Evolutionary conservation across 2,888 invertebrate species (phyloP).

Genomic region (Agrotis ipsilon): DNA sequence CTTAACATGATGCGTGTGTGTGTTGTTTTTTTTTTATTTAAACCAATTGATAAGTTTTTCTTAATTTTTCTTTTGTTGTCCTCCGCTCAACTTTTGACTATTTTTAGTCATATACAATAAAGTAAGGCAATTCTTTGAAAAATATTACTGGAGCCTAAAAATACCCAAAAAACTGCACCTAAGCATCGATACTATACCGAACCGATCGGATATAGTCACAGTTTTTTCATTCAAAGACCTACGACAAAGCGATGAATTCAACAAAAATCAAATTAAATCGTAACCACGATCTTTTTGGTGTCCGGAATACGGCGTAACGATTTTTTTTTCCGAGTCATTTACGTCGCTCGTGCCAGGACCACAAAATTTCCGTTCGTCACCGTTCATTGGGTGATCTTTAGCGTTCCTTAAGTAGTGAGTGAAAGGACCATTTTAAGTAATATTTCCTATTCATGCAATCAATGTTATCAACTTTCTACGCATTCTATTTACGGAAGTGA

Average conservation of each 20-base stretch:
- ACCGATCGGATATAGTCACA: conserved; percentile 41
- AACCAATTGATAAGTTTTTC: too few species aligned
- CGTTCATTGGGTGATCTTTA: conserved; percentile 79
- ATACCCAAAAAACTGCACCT: neutral
- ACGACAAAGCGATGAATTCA: conserved; percentile 58
- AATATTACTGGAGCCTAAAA: neutral
- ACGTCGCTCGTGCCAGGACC: conserved; percentile 88
- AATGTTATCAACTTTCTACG: neutral
- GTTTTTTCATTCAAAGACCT: conserved; percentile 44
- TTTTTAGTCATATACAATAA: too few species aligned
- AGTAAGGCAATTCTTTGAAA: too few species aligned
- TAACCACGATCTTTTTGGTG: conserved; percentile 79
- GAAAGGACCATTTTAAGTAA: neutral
- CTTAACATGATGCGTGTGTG: too few species aligned
- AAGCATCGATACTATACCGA: conserved; percentile 17
- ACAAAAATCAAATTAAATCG: conserved; percentile 79
- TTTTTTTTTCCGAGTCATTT: conserved; percentile 80
- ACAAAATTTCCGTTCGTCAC: conserved; percentile 88
- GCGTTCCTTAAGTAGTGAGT: conserved; percentile 65
- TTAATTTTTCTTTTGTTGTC: too few species aligned
- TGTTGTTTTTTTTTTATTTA: too few species aligned
- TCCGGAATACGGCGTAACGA: conserved; percentile 73
- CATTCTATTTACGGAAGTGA: too few species aligned
- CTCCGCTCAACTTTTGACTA: too few species aligned
- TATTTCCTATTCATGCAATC: too few species aligned